Conservation (phyloP, 1,140 invertebrate species). For the Zophobas morio region DNA sequence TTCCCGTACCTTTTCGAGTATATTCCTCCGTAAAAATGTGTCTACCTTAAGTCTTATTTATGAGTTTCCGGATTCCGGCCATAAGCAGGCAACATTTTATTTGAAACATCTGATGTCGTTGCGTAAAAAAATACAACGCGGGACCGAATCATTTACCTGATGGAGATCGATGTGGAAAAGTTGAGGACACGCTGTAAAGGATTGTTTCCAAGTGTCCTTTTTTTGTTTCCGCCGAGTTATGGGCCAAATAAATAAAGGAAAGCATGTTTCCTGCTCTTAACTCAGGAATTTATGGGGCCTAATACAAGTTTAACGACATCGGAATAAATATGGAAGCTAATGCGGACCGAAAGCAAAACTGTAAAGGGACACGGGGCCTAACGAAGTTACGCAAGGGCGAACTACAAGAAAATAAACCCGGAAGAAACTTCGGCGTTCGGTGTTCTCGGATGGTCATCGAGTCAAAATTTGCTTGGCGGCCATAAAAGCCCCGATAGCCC, state of each 20-base stretch:
- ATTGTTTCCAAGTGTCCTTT: neutral
- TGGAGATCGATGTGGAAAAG: conserved; percentile 27
- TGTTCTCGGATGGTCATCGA: neutral
- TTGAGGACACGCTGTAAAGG: conserved; percentile 16
- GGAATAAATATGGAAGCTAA: conserved; percentile 11
- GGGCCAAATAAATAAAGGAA: conserved; percentile 22
- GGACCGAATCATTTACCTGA: conserved; percentile 16
- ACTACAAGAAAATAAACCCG: neutral
- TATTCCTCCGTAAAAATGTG: conserved; percentile 40
- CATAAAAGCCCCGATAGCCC: neutral
- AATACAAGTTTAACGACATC: conserved; percentile 29
- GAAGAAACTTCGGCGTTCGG: neutral
- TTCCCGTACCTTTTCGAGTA: conserved; percentile 19
- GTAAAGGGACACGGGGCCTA: neutral
- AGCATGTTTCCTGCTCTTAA: conserved; percentile 27
- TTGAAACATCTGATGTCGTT: conserved; percentile 33
- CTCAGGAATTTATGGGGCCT: conserved; percentile 16
- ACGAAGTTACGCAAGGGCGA: neutral
- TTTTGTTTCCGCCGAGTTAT: conserved; percentile 1
- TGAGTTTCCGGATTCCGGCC: conserved; percentile 33
- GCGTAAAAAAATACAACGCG: conserved; percentile 26
- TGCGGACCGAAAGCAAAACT: neutral
- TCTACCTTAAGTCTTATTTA: conserved; percentile 42
- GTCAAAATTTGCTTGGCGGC: too few relatives aligned
- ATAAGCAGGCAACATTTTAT: conserved; percentile 33